Evolutionary conservation across 2,113 vertebrate genomes (phyloP).

Genomic region (Hemibagrus wyckioides): DNA sequence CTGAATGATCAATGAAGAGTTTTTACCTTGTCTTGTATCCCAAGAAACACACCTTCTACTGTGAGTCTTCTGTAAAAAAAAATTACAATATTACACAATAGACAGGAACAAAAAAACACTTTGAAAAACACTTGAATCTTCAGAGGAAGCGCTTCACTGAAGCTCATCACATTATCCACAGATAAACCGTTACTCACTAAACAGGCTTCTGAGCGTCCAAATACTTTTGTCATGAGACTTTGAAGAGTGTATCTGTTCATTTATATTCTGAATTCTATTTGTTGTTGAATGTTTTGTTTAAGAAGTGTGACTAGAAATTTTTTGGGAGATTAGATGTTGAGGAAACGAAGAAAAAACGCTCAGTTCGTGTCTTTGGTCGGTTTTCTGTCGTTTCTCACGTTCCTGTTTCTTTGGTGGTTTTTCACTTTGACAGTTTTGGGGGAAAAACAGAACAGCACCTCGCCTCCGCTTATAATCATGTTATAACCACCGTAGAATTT

Average conservation of each 20-base stretch:
- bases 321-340: no score
- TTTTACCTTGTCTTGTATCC: conserved; percentile 70
- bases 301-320: not conserved
- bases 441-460: not conserved
- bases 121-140: not conserved
- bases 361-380: not conserved
- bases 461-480: not conserved
- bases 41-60: conserved; percentile 70
- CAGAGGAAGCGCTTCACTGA: not conserved
- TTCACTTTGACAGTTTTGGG: not conserved
- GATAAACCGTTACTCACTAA: not conserved
- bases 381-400: not conserved
- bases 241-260: not conserved
- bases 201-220: no score
- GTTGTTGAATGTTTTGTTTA: not conserved
- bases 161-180: not conserved
- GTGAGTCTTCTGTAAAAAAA: conserved; percentile 60
- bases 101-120: not conserved
- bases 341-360: not conserved
- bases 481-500: not conserved
- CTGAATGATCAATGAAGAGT: not conserved
- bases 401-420: conserved; percentile 10
- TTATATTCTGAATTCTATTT: not conserved
- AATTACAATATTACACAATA: not conserved
- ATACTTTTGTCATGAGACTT: not conserved